These are phyloP conservation scores for Plectrocnemia conspersa DNA, from an alignment of 1,140 invertebrate species.

Conservation along the genomic window DNA sequence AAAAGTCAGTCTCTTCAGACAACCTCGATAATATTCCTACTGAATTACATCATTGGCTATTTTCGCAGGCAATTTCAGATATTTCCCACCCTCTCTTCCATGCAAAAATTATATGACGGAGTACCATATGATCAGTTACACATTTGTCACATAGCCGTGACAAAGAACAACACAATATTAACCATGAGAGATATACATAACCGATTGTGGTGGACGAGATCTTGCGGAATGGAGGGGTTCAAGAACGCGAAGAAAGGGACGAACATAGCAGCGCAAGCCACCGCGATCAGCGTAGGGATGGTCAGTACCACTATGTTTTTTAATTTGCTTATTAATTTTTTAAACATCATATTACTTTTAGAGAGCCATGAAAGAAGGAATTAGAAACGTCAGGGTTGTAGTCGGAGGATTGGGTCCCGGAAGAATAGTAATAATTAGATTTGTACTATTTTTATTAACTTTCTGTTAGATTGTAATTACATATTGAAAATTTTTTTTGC, in stretches of 20 bases:
- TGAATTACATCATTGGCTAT: no score
- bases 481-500: constrained; percentile 42
- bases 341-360: constrained; percentile 52
- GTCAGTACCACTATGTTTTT: constrained; percentile 49
- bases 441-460: constrained; percentile 18
- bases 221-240: constrained; percentile 88
- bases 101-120: constrained; percentile 71
- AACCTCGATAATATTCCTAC: no score
- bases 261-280: constrained; percentile 92
- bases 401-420: constrained; percentile 82
- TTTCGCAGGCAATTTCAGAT: constrained; percentile 60
- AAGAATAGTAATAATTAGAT: constrained; percentile 65
- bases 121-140: constrained; percentile 74
- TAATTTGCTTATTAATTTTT: constrained; percentile 1
- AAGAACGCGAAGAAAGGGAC: constrained; percentile 93
- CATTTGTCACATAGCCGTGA: constrained; percentile 74
- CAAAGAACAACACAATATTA: constrained; percentile 85
- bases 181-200: constrained; percentile 66
- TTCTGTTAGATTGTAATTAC: constrained; percentile 29
- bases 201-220: constrained; percentile 55
- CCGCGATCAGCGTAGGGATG: constrained; percentile 70
- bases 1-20: no score
- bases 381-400: constrained; percentile 68
- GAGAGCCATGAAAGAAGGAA: constrained; percentile 68
- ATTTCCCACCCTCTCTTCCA: constrained; percentile 70